phyloP scores from a whole-genome alignment of 2,113 vertebrate genomes.

The Eptesicus fuscus region DNA sequence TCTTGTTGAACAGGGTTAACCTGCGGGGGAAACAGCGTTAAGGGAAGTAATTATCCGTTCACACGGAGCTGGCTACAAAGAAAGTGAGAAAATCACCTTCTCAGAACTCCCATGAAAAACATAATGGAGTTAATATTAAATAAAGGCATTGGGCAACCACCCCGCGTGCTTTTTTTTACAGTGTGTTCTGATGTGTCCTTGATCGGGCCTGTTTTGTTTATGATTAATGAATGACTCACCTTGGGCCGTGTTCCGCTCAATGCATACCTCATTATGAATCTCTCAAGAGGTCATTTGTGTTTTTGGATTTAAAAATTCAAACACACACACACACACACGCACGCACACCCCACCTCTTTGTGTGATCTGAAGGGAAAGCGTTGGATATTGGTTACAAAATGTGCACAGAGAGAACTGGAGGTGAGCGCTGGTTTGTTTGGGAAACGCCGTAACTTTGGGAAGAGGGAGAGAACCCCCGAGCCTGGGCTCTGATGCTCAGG shows the following conservation, averaged over 20 bases:
- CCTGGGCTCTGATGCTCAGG: neutral
- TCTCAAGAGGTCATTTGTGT: conserved; percentile 81
- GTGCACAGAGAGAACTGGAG: neutral
- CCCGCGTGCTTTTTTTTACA: conserved; percentile 76
- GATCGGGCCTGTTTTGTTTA: conserved; percentile 81
- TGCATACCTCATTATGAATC: conserved; percentile 88
- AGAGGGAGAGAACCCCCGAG: neutral
- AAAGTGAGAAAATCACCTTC: conserved; percentile 79
- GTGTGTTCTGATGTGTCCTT: conserved; percentile 76
- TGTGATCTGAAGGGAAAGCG: conserved; percentile 51
- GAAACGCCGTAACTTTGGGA: neutral
- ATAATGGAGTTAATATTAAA: conserved; percentile 86
- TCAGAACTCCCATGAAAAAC: conserved; percentile 82
- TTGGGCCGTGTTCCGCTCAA: conserved; percentile 85
- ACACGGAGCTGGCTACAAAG: conserved; percentile 67
- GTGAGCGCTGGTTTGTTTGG: neutral
- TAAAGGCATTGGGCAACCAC: conserved; percentile 81
- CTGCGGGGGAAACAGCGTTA: conserved; percentile 66
- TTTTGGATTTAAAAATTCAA: conserved; percentile 72
- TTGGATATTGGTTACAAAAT: neutral
- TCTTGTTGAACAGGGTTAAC: conserved; percentile 80
- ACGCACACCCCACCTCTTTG: conserved; percentile 42
- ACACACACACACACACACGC: too few relatives aligned
- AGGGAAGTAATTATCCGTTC: conserved; percentile 75
- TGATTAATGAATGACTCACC: conserved; percentile 87